Evolutionary conservation across 2,888 invertebrate genomes (phyloP).

Genomic region (Heliconius erato): DNA sequence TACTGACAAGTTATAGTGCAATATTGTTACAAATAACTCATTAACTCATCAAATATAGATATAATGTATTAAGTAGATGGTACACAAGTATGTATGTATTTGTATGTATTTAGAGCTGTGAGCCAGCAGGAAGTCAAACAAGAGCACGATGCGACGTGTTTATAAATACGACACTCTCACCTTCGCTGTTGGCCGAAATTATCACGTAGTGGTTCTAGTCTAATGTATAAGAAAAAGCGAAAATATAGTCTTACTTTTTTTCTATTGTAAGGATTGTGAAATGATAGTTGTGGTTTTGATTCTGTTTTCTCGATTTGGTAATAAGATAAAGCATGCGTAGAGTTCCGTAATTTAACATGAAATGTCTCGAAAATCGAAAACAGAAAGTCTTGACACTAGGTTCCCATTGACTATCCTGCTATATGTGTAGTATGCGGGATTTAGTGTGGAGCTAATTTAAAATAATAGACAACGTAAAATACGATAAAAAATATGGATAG

Average conservation of each 20-base stretch:
- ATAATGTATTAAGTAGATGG: not conserved
- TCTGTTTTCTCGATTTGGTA: too few relatives aligned
- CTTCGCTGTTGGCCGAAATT: constrained; percentile 81
- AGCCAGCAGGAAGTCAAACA: constrained; percentile 69
- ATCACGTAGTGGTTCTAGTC: constrained; percentile 62
- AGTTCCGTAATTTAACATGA: too few relatives aligned
- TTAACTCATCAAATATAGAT: too few relatives aligned
- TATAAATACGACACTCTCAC: constrained; percentile 79
- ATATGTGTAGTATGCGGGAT: too few relatives aligned
- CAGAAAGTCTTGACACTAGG: too few relatives aligned
- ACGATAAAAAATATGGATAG: not conserved
- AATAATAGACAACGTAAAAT: not conserved
- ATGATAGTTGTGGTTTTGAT: too few relatives aligned
- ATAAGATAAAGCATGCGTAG: too few relatives aligned
- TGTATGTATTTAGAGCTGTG: constrained; percentile 50
- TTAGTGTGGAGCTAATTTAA: not conserved
- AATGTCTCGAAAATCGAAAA: not conserved
- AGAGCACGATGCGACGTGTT: constrained; percentile 67
- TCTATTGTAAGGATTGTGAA: too few relatives aligned
- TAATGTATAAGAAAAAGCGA: constrained; percentile 53
- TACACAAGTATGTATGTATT: constrained; percentile 8
- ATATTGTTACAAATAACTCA: too few relatives aligned
- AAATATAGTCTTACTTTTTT: not conserved
- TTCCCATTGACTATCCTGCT: not conserved
- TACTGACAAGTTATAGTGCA: too few relatives aligned